Evolutionary conservation across 1,140 invertebrate genomes (phyloP), one percentile per base, ranked within the genome.

Genomic region (Meteorus sp.): DNA sequence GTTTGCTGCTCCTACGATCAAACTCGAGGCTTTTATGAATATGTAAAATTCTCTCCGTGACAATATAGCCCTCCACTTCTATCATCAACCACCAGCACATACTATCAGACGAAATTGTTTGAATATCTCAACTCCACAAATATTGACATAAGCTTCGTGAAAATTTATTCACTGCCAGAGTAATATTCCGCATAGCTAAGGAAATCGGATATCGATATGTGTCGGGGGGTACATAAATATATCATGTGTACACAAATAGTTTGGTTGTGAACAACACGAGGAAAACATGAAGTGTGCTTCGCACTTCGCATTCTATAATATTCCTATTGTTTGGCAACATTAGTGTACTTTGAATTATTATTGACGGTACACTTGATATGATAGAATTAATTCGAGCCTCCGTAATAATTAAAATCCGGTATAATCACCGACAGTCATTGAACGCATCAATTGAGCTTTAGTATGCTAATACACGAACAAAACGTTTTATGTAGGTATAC

Each of bases 11-110:
- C 31, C 47, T 39, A 23, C 55, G 55, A 57, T 67, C 61, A 66
- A 67, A 66, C 65, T 17, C 2, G n/a, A 48, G 35, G 37, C 54
- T 43, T 68, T 65, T 72, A 71, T 72, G 70, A 72, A 72, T 71
- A 71, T 71, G 69, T 71, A 72, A 72, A 72, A 62, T 72, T 56
- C n/a, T n/a, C n/a, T 35, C 23, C 62, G 62, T 58, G 9, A 27
- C 68, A 60, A 64, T 57, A 23, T 50, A 67, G 57, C 62, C 56
- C 54, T 48, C 58, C 37, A 54, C 15, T 35, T 11, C 2, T 3
- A 50, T 17, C 29, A 33, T 3, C 15, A 53, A 9, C 41, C 45
- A 48, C 33, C 3, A n/a, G 41, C 33, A 52, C 50, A 48, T 35
- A n/a, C n/a, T n/a, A n/a, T 59, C 5, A 45, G 44, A 44, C 53